A percentile compares a stretch with the other conserved stretches of the same genome.
Evolutionary conservation across 2,888 invertebrate genomes (phyloP).

Genomic region (Acrobasis suavella): DNA sequence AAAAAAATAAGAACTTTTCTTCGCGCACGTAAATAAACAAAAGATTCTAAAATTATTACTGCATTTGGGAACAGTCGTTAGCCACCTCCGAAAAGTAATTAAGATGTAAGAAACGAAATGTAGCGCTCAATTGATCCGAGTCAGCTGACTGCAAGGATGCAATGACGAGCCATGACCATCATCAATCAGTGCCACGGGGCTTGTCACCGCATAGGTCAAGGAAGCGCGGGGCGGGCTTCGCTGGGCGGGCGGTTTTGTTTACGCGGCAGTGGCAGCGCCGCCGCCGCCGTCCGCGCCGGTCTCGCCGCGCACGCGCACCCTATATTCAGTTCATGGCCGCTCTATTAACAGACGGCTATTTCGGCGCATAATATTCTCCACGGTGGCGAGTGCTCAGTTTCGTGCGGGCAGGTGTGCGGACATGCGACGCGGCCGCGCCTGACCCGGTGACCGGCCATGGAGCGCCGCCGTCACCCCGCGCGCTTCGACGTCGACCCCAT

Average conservation of each 20-base stretch:
- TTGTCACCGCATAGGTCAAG: conserved; percentile 61
- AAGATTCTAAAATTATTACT: neutral
- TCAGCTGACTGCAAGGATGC: conserved; percentile 12
- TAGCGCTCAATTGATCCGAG: neutral
- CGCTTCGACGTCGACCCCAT: conserved; percentile 79
- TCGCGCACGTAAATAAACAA: too few species aligned
- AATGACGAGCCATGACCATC: conserved; percentile 47
- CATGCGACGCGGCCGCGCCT: conserved; percentile 43
- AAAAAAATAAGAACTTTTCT: too few species aligned
- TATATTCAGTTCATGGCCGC: conserved; percentile 79
- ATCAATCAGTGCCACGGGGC: conserved; percentile 49
- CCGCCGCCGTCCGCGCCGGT: conserved; percentile 48
- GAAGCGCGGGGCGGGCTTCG: conserved; percentile 43
- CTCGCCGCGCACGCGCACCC: conserved; percentile 59
- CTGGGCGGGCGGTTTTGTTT: conserved; percentile 39
- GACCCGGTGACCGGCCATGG: conserved; percentile 63
- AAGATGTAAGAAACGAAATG: neutral
- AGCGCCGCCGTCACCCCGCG: conserved; percentile 65
- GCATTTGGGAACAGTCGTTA: neutral
- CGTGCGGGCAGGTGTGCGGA: conserved; percentile 72
- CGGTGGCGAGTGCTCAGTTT: conserved; percentile 72
- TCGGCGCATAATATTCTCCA: conserved; percentile 72
- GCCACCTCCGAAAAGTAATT: neutral
- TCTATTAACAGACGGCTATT: conserved; percentile 77
- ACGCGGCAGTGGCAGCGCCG: conserved; percentile 43